Conservation (phyloP, 1,140 invertebrate genomes). For the Pseudomyrmex sp. region DNA sequence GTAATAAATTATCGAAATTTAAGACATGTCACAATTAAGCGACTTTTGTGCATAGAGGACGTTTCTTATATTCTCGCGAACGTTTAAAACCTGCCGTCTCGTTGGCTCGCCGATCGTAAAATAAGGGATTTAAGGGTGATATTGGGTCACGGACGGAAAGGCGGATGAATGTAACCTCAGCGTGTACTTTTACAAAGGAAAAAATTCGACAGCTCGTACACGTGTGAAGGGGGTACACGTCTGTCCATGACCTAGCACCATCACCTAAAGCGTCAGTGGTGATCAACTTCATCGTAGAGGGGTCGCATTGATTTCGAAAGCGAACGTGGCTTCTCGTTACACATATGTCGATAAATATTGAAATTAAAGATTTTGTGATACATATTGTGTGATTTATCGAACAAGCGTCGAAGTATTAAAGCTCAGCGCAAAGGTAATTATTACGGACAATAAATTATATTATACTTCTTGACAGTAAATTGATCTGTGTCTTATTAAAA, state of each 20-base stretch:
- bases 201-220: constrained; percentile 41
- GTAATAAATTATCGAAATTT: too few species aligned
- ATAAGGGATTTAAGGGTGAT: constrained; percentile 36
- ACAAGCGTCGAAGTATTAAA: not conserved
- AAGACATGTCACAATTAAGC: too few species aligned
- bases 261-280: constrained; percentile 41
- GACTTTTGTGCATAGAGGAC: not conserved
- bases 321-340: too few species aligned
- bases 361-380: not conserved
- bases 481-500: constrained; percentile 8
- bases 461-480: not conserved
- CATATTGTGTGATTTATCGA: not conserved
- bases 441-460: not conserved
- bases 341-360: not conserved
- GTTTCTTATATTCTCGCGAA: not conserved
- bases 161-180: constrained; percentile 11
- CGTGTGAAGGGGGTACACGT: constrained; percentile 32
- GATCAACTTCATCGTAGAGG: constrained; percentile 39
- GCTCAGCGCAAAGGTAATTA: not conserved
- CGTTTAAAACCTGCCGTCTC: not conserved
- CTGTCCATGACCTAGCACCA: constrained; percentile 51
- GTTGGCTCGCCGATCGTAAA: not conserved
- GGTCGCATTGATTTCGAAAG: not conserved
- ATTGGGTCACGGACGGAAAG: constrained; percentile 48
- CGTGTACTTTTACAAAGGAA: constrained; percentile 50